Evolutionary conservation across 2,113 vertebrate species (phyloP), one percentile per base, ranked within the genome.

Genomic region (Corythaeola cristata): DNA sequence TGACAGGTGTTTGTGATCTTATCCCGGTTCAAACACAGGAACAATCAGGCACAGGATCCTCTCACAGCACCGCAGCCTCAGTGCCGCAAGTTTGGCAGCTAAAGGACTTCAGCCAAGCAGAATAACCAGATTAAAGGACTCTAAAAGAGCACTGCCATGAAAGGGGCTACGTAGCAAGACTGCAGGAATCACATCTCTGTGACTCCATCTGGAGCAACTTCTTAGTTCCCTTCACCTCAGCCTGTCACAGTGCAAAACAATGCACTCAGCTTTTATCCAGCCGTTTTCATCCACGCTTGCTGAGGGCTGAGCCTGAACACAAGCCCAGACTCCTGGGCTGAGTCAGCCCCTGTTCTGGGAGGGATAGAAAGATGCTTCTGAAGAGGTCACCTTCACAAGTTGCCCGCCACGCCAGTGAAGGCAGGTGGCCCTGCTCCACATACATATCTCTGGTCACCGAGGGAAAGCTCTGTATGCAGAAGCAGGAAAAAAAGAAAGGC

Each of bases 371-470:
- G 88, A 69, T 13, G 75, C 45, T 90, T 37, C 39, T 45, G 66
- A 41, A 85, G 71, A 89, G 59, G 39, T 75, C 71, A 86, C 67
- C 58, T 77, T 47, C 86, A 49, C 39, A 33, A 81, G 35, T 23
- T 9, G 0, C 85, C 85, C 44, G 75, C 37, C 44, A 23, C 0
- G 1, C 17, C 3, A 0, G 37, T 17, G 44, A 78, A 59, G 59
- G 76, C 58, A 55, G 32, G 28, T 53, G 24, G 66, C 82, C 56
- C 85, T 87, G 88, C 68, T 53, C 85, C 62, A 44, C 49, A 35
- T 22, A 35, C 3, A 2, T 30, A 44, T 30, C 67, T 87, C 49
- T 3, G 5, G 22, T 17, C 89, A 73, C 50, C 2, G 15, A 67
- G 39, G 22, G 52, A 77, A 73, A 84, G 85, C 83, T 93, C 83